Evolutionary conservation across 2,888 invertebrate genomes (phyloP).

Genomic region (Megamerina dolium): DNA sequence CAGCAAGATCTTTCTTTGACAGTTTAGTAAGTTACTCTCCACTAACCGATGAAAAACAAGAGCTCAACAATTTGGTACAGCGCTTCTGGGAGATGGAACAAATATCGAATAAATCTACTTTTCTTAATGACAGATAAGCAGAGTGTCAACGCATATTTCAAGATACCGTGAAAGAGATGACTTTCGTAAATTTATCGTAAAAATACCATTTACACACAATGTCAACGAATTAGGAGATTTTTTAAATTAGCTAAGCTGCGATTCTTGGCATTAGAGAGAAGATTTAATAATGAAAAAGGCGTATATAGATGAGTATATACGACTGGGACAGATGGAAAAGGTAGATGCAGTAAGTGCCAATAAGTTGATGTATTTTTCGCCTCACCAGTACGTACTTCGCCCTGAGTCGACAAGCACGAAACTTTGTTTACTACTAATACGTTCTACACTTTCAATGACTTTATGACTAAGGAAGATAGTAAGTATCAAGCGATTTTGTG

Average conservation of each 20-base stretch:
- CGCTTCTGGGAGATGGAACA: slow-evolving; percentile 4
- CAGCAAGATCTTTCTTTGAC: too few species aligned
- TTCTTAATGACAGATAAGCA: slow-evolving; percentile 7
- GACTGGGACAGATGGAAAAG: slow-evolving; percentile 5
- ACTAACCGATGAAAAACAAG: neutral
- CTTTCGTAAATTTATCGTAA: slow-evolving; percentile 6
- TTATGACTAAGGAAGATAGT: too few species aligned
- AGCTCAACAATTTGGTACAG: neutral
- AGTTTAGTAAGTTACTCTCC: neutral
- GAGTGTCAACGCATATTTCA: slow-evolving; percentile 7
- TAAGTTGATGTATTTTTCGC: slow-evolving; percentile 6
- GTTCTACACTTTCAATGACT: too few species aligned
- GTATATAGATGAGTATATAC: slow-evolving; percentile 6
- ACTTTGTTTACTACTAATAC: too few species aligned
- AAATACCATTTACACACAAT: slow-evolving; percentile 10
- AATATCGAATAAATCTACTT: neutral
- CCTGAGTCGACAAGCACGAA: too few species aligned
- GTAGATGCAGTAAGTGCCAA: neutral
- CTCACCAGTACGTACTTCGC: too few species aligned
- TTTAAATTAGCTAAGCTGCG: slow-evolving; percentile 6
- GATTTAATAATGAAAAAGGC: slow-evolving; percentile 5
- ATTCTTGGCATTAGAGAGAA: slow-evolving; percentile 3
- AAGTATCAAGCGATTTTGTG: too few species aligned
- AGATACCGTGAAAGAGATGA: slow-evolving; percentile 4
- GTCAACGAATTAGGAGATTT: slow-evolving; percentile 5